Evolutionary conservation across 2,888 invertebrate genomes (phyloP), one percentile per base, ranked within the genome.

Genomic region (Lepidocyrtinus sp.): DNA sequence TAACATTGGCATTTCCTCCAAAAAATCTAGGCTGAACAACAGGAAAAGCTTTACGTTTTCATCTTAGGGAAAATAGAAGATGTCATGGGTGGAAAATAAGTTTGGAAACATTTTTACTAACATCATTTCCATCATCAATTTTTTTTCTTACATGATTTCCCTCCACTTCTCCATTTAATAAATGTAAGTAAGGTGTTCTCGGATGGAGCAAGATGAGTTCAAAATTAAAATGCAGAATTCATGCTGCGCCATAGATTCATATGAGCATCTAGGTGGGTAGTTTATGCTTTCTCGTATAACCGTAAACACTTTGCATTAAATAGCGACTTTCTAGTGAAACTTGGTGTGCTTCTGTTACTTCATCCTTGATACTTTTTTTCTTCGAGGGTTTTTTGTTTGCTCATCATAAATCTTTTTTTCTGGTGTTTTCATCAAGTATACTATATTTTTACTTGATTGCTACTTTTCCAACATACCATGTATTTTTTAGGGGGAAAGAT

Each of bases 221-320:
- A 46, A 67, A 67, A 67, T 67, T 67, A 67, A 67, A 67, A 67
- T 36, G n/a, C 21, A 36, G 36, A 65, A 36, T 12, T 65, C 65
- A 36, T 36, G 36, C 65, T 65, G 65, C 12, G 65, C n/a, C 12
- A 12, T 36, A 36, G 5, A 12, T 36, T 7, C 36, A 12, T 36
- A 36, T 36, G 36, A 36, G 12, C 12, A 36, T 36, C 5, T 7
- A 36, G 5, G 36, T 36, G 36, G 12, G 36, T 5, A 36, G 5
- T 36, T 36, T 12, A 36, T 36, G 36, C 12, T 5, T 7, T 7
- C 36, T 5, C 36, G 12, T 36, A 36, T n/a, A n/a, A n/a, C n/a
- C n/a, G n/a, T n/a, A 36, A 36, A 36, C 36, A 12, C 36, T 36
- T 36, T 36, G 5, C 36, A n/a, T 12, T 36, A 12, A 36, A 36